Evolutionary conservation across 2,797 vertebrate genomes (phyloP), one percentile per base, ranked within the genome.

Genomic region (Rhodeus uyekii): DNA sequence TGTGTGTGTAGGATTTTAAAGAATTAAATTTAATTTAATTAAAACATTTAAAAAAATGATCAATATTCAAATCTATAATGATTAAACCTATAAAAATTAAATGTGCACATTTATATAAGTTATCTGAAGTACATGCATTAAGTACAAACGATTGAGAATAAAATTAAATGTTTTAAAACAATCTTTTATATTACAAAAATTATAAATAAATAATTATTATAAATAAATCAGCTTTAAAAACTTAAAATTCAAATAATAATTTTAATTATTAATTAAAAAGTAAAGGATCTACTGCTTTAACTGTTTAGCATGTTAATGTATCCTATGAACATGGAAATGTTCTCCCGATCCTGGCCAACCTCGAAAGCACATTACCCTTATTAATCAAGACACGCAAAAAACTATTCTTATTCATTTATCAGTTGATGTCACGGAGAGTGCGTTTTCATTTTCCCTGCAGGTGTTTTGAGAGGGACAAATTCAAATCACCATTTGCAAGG

Each of bases 361-460:
- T 73, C 32, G 71, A 76, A 82, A 76, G 36, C 22, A 3, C 73
- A 79, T 83, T 39, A 36, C 4, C 34, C 32, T 71, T 44, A 84
- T 64, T 63, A 85, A 85, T 53, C 63, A 78, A 16, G 36, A 64
- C 48, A 39, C 46, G 67, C 46, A 58, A 44, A 74, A 84, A 77
- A 80, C 64, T 63, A 68, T 80, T 81, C 48, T 74, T 81, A 68
- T 68, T 76, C 73, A 68, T 27, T 75, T 61, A 76, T 61, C 55
- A 39, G 36, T 29, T 39, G 24, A 39, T 42, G 22, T 22, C 29
- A 71, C 38, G 9, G 19, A 67, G 60, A 71, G 78, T 65, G 74
- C 46, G 16, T 61, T 83, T 44, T 60, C 46, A 29, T 55, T 75
- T 76, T 67, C 48, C 73, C 82, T 60, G 85, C 85, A 86, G 78